Conservation (phyloP, 1,140 invertebrate species). For the Danaus melanippus region DNA sequence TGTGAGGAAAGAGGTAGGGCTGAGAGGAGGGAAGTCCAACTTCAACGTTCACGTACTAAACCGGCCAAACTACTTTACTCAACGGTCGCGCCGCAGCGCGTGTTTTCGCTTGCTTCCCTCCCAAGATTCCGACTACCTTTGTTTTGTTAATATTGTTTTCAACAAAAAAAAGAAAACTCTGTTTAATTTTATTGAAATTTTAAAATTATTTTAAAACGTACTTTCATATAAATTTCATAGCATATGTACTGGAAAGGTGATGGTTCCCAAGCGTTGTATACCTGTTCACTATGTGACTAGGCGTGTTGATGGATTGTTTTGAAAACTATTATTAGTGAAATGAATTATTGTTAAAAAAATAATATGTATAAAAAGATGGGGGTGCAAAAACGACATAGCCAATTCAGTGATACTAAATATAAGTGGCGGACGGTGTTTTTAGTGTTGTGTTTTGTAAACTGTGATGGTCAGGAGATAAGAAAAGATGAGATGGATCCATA, state of each 20-base stretch:
- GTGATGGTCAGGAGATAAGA: constrained; percentile 46
- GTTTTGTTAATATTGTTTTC: constrained; percentile 34
- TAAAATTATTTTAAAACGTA: too few species aligned
- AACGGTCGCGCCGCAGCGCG: constrained; percentile 61
- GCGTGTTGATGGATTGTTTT: constrained; percentile 17
- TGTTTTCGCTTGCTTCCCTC: constrained; percentile 55
- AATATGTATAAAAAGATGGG: constrained; percentile 57
- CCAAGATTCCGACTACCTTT: constrained; percentile 50
- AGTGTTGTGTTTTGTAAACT: constrained; percentile 37
- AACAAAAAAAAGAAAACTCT: too few species aligned
- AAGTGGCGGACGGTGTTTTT: constrained; percentile 68
- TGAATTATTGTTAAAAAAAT: constrained; percentile 45
- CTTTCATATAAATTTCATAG: too few species aligned
- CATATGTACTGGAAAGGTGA: too few species aligned
- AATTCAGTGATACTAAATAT: constrained; percentile 69
- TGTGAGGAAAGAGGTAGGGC: constrained; percentile 41
- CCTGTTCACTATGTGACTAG: constrained; percentile 45
- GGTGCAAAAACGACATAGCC: constrained; percentile 64
- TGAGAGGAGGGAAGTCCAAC: constrained; percentile 44
- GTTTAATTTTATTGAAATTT: too few species aligned
- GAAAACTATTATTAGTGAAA: constrained; percentile 38
- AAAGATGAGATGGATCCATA: constrained; percentile 46
- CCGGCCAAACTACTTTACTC: constrained; percentile 65
- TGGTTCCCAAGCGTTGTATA: constrained; percentile 19
- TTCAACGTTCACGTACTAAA: constrained; percentile 35